These are phyloP conservation scores for Cricetomys ansorgei DNA, from an alignment of 2,113 vertebrate species.

Conservation along the genomic window DNA sequence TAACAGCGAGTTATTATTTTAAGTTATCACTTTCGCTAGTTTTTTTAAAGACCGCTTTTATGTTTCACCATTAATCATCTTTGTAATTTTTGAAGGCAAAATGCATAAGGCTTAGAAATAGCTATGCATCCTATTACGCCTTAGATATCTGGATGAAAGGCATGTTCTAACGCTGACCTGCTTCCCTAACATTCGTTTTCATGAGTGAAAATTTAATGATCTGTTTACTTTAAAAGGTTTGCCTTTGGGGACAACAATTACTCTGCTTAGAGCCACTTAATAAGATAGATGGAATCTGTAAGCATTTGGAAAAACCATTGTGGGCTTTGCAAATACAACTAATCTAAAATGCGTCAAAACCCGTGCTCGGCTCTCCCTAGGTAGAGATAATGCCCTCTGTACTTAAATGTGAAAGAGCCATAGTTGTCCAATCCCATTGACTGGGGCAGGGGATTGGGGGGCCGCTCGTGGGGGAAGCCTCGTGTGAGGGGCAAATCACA, in stretches of 20 bases:
- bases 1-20: conserved; percentile 52
- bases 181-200: conserved; percentile 68
- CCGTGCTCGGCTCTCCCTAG: background rate
- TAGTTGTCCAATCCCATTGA: background rate
- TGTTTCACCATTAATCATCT: conserved; percentile 66
- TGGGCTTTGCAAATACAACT: conserved; percentile 43
- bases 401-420: background rate
- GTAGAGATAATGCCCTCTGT: background rate
- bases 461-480: background rate
- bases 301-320: conserved; percentile 58
- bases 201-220: conserved; percentile 72
- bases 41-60: conserved; percentile 57
- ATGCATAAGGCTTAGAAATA: conserved; percentile 54
- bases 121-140: conserved; percentile 67
- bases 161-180: conserved; percentile 49
- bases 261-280: conserved; percentile 44
- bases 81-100: conserved; percentile 68
- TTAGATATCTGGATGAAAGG: conserved; percentile 72
- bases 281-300: conserved; percentile 34
- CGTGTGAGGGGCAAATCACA: background rate
- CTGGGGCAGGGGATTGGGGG: no score
- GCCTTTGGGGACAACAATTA: conserved; percentile 60
- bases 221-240: conserved; percentile 72
- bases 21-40: conserved; percentile 21
- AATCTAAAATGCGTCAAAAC: conserved; percentile 32